These are phyloP conservation scores for Salvelinus fontinalis DNA, from an alignment of 2,113 vertebrate species.

Conservation along the genomic window DNA sequence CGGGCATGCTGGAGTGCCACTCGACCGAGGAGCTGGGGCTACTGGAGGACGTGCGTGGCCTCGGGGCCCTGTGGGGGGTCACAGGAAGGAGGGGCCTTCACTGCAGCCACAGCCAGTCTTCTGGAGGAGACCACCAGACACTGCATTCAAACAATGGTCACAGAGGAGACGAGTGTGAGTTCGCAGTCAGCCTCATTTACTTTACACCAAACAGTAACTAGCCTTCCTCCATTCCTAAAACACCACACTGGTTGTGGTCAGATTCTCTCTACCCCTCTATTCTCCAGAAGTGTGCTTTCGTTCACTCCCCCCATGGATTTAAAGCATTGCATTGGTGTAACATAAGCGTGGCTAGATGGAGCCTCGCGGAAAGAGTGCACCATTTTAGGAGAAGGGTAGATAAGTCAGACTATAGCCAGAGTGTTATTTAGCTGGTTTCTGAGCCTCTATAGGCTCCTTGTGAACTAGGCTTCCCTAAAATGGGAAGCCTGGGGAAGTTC, in stretches of 20 bases:
- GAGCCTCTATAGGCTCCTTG: too few relatives aligned
- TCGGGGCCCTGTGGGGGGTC: constrained; percentile 68
- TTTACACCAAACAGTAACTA: neutral
- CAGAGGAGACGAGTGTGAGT: constrained; percentile 88
- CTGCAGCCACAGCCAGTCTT: constrained; percentile 48
- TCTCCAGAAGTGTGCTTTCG: too few relatives aligned
- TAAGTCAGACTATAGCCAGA: too few relatives aligned
- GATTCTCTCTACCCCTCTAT: neutral
- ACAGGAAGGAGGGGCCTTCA: constrained; percentile 51
- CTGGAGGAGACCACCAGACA: constrained; percentile 44
- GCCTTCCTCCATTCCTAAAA: too few relatives aligned
- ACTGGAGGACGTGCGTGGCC: constrained; percentile 66
- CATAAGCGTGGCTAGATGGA: too few relatives aligned
- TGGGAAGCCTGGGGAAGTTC: too few relatives aligned
- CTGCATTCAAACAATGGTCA: constrained; percentile 50
- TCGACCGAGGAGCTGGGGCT: constrained; percentile 70
- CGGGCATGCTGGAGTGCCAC: constrained; percentile 77
- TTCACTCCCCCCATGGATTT: neutral
- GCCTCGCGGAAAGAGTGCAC: too few relatives aligned
- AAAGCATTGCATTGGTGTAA: neutral
- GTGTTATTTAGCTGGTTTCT: too few relatives aligned
- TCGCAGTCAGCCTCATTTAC: too few relatives aligned
- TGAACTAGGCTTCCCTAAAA: too few relatives aligned
- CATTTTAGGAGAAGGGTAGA: too few relatives aligned
- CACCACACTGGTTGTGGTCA: too few relatives aligned